Evolutionary conservation across 2,888 invertebrate species (phyloP).

Genomic region (Pachydiplax longipennis): DNA sequence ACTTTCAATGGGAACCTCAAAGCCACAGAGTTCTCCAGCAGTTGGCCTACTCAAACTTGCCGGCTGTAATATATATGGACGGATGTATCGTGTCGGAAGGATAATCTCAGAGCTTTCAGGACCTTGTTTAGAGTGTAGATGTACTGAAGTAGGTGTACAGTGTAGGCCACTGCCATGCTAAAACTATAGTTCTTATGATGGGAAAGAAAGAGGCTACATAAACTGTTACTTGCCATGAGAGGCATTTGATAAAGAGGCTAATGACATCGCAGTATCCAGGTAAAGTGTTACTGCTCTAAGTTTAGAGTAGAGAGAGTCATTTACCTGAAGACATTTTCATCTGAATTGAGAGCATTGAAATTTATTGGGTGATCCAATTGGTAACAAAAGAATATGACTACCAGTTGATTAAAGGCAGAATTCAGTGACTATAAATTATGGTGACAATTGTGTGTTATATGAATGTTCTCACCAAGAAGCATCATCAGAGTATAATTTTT

Average conservation of each 20-base stretch:
- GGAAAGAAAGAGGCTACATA: neutral
- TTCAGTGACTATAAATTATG: neutral
- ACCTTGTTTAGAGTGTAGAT: constrained; percentile 83
- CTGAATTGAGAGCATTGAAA: neutral
- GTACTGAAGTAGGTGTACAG: constrained; percentile 86
- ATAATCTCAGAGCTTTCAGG: constrained; percentile 84
- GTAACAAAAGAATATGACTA: neutral
- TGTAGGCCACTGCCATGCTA: constrained; percentile 73
- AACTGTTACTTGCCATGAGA: neutral
- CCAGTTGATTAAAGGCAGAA: neutral
- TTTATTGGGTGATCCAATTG: neutral
- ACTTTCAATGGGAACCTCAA: neutral
- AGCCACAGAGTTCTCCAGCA: constrained; percentile 6
- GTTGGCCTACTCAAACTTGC: constrained; percentile 76
- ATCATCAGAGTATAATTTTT: too few relatives aligned
- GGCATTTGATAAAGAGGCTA: neutral
- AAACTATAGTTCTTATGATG: constrained; percentile 49
- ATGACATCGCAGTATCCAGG: neutral
- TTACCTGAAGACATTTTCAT: neutral
- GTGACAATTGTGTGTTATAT: neutral
- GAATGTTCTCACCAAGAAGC: too few relatives aligned
- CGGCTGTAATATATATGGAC: constrained; percentile 89
- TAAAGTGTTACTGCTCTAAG: neutral
- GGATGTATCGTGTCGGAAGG: constrained; percentile 84
- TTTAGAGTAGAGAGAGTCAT: neutral